Percentiles rank a stretch among this genome's conserved stretches.
phyloP scores from a whole-genome alignment of 2,888 invertebrate genomes.

The Esperia sulphurella region DNA sequence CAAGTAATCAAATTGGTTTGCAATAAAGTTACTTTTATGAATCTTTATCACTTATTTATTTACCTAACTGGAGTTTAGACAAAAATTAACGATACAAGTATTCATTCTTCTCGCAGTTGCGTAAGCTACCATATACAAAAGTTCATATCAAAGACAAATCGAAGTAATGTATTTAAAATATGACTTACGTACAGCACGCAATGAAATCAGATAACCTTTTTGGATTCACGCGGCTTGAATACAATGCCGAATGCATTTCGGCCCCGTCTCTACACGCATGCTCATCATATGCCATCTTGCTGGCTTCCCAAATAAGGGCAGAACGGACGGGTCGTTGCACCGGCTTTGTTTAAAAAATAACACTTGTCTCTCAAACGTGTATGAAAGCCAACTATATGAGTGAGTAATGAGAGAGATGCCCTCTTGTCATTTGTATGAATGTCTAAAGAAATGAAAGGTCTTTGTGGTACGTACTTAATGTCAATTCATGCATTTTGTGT shows the following conservation, averaged over 20 bases:
- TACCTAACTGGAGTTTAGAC: too few species aligned
- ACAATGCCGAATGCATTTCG: background rate
- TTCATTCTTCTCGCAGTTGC: too few species aligned
- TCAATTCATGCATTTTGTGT: conserved; percentile 2
- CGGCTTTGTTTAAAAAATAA: conserved; percentile 66
- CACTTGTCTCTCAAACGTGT: conserved; percentile 59
- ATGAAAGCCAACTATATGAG: conserved; percentile 47
- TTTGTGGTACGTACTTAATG: conserved; percentile 12
- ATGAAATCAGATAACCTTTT: too few species aligned
- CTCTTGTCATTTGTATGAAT: conserved; percentile 33
- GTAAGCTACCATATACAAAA: too few species aligned
- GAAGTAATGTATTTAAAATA: too few species aligned
- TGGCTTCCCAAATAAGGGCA: conserved; percentile 66
- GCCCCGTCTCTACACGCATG: background rate
- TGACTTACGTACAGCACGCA: too few species aligned
- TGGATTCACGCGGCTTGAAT: too few species aligned
- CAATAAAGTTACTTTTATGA: too few species aligned
- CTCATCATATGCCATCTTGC: conserved; percentile 29
- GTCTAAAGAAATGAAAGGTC: conserved; percentile 31
- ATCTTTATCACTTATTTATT: too few species aligned
- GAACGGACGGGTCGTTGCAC: conserved; percentile 54
- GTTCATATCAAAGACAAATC: too few species aligned
- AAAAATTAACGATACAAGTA: too few species aligned
- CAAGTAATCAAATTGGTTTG: background rate
- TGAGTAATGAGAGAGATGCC: conserved; percentile 46